phyloP scores from a whole-genome alignment of 2,113 vertebrate genomes.

The Symphodus melops region DNA sequence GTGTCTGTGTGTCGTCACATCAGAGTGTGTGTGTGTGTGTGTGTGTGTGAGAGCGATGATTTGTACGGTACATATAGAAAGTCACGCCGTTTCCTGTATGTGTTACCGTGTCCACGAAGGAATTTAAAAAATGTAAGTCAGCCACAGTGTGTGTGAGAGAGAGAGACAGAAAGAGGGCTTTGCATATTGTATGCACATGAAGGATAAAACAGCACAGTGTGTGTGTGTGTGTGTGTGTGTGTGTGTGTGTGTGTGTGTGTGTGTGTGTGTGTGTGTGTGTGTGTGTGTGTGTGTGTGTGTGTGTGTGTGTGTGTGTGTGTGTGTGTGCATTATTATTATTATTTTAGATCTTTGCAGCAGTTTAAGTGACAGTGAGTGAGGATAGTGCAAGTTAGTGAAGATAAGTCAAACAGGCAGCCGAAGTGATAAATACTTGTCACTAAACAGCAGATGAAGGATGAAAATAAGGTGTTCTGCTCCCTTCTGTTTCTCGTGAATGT shows the following conservation, averaged over 20 bases:
- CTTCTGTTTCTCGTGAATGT: no score
- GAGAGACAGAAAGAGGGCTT: neutral
- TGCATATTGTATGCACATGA: conserved; percentile 6
- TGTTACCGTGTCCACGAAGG: neutral
- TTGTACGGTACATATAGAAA: neutral
- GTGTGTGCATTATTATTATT: neutral
- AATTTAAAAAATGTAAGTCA: neutral
- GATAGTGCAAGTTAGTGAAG: no score
- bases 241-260: no score
- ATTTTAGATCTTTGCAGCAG: no score
- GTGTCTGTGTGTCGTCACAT: conserved; percentile 1
- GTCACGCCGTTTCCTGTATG: neutral
- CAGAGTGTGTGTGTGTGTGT: neutral
- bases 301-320: neutral
- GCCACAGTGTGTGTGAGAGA: neutral
- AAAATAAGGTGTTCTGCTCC: no score
- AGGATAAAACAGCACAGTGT: conserved; percentile 12
- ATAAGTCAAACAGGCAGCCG: no score
- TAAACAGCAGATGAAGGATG: no score
- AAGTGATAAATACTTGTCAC: no score
- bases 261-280: neutral
- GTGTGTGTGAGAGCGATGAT: neutral
- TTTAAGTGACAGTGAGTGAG: no score
- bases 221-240: neutral
- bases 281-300: neutral